Evolutionary conservation across 1,140 invertebrate species (phyloP), one percentile per base, ranked within the genome.

Genomic region (Drosophila sulfurigaster): DNA sequence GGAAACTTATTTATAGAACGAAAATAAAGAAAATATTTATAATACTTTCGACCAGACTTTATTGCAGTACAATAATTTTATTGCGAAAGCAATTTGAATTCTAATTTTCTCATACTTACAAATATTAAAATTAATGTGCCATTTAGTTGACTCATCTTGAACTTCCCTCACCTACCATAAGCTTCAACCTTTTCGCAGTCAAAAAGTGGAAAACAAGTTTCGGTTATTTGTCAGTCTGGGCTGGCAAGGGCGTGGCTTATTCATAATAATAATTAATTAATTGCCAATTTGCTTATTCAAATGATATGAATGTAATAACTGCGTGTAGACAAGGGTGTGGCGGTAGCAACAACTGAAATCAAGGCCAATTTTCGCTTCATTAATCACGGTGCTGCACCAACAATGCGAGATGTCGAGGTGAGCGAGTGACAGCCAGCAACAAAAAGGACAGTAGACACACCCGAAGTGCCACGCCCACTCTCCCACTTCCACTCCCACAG

Each of bases 291-390:
- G 59, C 74, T 66, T 58, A 45, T 54, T 52, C 46, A 58, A 75
- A 57, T 8, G 43, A 64, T 71, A 48, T 73, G 28, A 72, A 65
- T 57, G 54, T 51, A 59, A 54, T 46, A 51, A n/a, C 25, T 35
- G 38, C 20, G 48, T 38, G 52, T 35, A 46, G 59, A 75, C 35
- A 58, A 38, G 59, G 59, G 73, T 72, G 73, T 72, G 60, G 13
- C 16, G 54, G 13, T 16, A 52, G 2, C 45, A 49, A 46, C 59
- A 56, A 41, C 54, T 60, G n/a, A 76, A 76, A 72, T 76, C 74
- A 72, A 76, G 60, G 68, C 38, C 74, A 72, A 72, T 66, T 76
- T 58, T 38, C 45, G 54, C 38, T 72, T 66, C 74, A 76, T 72
- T 72, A 72, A 59, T 71, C 74, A 76, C 74, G 28, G 11, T 71